Percentiles rank a stretch among this genome's conserved stretches.
Evolutionary conservation across 2,888 invertebrate species (phyloP).

Genomic region (Homarus gammarus): DNA sequence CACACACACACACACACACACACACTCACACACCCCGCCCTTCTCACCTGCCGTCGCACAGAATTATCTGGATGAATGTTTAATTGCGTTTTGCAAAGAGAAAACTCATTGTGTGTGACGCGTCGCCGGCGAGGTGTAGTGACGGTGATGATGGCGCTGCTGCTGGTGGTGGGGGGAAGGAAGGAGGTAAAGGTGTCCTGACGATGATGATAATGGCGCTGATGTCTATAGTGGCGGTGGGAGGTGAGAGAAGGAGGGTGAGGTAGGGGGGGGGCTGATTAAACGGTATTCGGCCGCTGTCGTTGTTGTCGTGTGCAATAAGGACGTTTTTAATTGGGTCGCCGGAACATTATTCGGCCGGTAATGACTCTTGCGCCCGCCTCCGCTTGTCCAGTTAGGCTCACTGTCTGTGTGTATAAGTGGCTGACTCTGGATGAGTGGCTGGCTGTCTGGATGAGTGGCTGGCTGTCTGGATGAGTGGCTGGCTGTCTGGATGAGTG

Average conservation of each 20-base stretch:
- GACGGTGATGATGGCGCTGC: background rate
- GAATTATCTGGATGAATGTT: constrained; percentile 60
- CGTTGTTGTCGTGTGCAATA: background rate
- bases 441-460: too few relatives aligned
- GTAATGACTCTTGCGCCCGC: background rate
- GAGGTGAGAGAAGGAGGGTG: too few relatives aligned
- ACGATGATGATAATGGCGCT: background rate
- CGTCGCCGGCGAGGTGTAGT: background rate
- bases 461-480: too few relatives aligned
- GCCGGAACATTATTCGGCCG: background rate
- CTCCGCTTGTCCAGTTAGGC: background rate
- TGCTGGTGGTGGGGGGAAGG: background rate
- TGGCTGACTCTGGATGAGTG: too few relatives aligned
- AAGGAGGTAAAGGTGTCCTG: background rate
- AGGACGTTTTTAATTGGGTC: constrained; percentile 3
- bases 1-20: constrained; percentile 19
- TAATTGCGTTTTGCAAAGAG: constrained; percentile 48
- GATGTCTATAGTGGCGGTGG: background rate
- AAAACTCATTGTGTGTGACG: constrained; percentile 41
- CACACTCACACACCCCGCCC: constrained; percentile 7
- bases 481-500: background rate
- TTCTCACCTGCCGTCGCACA: constrained; percentile 30
- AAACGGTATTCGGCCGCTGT: background rate
- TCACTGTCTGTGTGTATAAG: background rate
- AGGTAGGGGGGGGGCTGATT: too few relatives aligned